A percentile compares a stretch with the other conserved stretches of the same genome.
phyloP scores from a whole-genome alignment of 2,797 vertebrate species.

The Molossus molossus region DNA sequence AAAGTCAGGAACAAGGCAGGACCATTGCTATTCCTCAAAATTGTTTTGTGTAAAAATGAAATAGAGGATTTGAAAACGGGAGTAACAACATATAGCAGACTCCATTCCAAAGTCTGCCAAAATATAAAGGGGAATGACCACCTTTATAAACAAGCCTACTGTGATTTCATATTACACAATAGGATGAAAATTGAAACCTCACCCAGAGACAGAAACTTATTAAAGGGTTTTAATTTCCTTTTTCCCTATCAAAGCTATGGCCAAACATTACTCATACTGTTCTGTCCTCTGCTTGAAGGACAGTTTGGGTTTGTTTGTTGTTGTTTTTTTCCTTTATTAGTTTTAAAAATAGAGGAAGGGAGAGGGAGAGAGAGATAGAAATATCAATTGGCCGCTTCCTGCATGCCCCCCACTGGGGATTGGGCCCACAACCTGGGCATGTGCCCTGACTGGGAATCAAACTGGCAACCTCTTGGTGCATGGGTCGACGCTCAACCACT shows the following conservation, averaged over 20 bases:
- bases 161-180: neutral
- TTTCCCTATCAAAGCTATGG: neutral
- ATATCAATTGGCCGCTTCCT: neutral
- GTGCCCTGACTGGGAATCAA: neutral
- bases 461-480: neutral
- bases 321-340: neutral
- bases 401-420: neutral
- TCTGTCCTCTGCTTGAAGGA: neutral
- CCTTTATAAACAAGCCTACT: slow-evolving; percentile 16
- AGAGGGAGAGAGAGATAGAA: neutral
- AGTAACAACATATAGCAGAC: neutral
- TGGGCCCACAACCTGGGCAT: neutral
- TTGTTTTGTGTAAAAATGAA: slow-evolving; percentile 25
- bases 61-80: neutral
- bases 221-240: neutral
- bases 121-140: neutral
- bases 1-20: neutral
- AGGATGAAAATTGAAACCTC: slow-evolving; percentile 4
- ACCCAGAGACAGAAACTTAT: neutral
- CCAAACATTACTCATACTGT: neutral
- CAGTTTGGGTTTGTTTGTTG: neutral
- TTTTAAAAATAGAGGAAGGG: neutral
- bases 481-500: neutral
- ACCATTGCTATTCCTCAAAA: neutral
- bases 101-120: neutral